Base-by-base conservation (phyloP, 2,797 vertebrate species). In the Pseudomugil gertrudae region DNA sequence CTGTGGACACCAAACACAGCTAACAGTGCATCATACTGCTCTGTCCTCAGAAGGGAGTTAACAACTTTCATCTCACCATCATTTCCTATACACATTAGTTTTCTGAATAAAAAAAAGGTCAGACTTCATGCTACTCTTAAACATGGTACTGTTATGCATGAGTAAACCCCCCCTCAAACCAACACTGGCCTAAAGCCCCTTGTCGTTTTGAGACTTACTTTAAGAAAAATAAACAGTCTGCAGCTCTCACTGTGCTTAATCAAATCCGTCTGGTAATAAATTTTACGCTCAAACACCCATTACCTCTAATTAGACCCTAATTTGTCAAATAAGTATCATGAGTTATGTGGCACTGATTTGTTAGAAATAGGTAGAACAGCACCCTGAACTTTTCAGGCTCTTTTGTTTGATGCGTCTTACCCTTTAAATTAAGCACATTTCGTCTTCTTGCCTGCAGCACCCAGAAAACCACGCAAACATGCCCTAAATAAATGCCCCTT, bases 251-350 rank as follows among this genome's bases (percentile, higher is more conserved):
- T 29, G 43, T 57, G 59, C 76, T 80, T 86, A 89, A 91, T 89
- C 79, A 85, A 87, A 89, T 77, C 87, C 79, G 19, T 60, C 45
- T 86, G 86, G 82, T 63, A 74, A 89, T 87, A 91, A 59, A 85
- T 85, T 84, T 83, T 83, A 90, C 76, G 81, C 78, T 75, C 82
- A 84, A 88, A 84, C 81, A 81, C 66, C 82, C 76, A 87, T 90
- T 91, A 81, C 79, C 76, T 81, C 72, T 89, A 89, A 90, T 81
- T 85, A 79, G 72, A 47, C 35, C 69, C 72, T 75, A 88, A 88
- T 91, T 91, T 87, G 75, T 56, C 72, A 76, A 80, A 86, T 79
- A 80, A 86, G 83, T 82, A 80, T 87, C 76, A 78, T 40, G 36
- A 72, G 71, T 85, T 78, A 53, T 24, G 48, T 57, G 33, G 48